Evolutionary conservation across 1,140 invertebrate species (phyloP), one percentile per base, ranked within the genome.

Genomic region (Drosophila micromelanica): DNA sequence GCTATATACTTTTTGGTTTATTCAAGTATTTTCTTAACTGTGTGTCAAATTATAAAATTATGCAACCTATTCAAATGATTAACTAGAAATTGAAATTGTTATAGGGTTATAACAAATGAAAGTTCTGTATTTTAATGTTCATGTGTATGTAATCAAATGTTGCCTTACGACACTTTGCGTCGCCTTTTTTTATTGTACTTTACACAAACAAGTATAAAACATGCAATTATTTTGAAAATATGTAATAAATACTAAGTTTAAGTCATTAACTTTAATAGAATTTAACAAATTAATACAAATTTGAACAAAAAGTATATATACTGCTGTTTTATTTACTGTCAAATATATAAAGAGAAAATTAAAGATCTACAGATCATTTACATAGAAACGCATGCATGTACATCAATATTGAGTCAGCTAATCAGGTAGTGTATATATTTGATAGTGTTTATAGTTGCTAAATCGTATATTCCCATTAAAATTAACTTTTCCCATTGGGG

Each of bases 211-310:
- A 32, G 7, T 51, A 20, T 59, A 64, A 73, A 48, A 54, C 45
- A 65, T 79, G 51, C 48, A 76, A 71, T 77, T 68, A n/a, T 54
- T 13, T 61, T 61, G 12, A 35, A 60, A 54, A 46, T 69, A 43
- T 78, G 49, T 86, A 86, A 80, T 77, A 69, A 51, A 65, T 17
- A 38, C 8, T 80, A 80, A 78, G 81, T 23, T 62, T 89, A 89
- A 89, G 84, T 89, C 84, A 89, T 89, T 89, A 89, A 74, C 48
- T 89, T 74, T 89, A 89, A 77, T 89, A 87, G 79, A 70, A 54
- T 56, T 75, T 73, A 86, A 80, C 60, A 79, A 82, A 77, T 80
- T 79, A 69, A 67, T 79, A 75, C 11, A 69, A 67, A 51, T 46
- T 43, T 71, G 43, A 67, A 57, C 20, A 52, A 13, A 12, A 54